Conservation (phyloP, 1,140 invertebrate species). For the Aphaenogaster rudis region DNA sequence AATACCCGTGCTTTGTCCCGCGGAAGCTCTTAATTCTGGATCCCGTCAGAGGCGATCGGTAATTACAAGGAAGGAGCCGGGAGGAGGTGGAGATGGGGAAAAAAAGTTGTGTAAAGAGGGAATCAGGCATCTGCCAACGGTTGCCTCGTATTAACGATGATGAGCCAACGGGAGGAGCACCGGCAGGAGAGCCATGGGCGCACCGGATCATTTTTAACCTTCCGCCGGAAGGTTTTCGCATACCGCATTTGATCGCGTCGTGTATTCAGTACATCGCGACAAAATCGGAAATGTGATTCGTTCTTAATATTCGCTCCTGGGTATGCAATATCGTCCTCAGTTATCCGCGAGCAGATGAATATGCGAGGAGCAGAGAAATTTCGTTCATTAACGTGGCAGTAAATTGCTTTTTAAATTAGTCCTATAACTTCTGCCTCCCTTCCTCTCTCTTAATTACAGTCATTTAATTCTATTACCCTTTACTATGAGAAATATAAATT, state of each 20-base stretch:
- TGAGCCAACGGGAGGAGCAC: slow-evolving; percentile 59
- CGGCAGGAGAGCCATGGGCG: slow-evolving; percentile 23
- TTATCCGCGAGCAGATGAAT: not conserved
- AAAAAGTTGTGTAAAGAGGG: slow-evolving; percentile 59
- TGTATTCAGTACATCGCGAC: not conserved
- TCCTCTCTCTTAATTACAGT: not conserved
- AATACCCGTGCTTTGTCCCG: slow-evolving; percentile 62
- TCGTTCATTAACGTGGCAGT: not conserved
- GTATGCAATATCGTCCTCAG: not conserved
- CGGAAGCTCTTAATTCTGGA: slow-evolving; percentile 68
- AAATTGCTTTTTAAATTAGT: slow-evolving; percentile 37
- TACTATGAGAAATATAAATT: not conserved
- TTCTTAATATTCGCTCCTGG: not conserved
- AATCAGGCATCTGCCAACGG: slow-evolving; percentile 66
- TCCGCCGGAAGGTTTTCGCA: slow-evolving; percentile 13
- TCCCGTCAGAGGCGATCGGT: slow-evolving; percentile 59
- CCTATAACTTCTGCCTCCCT: not conserved
- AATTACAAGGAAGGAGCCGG: slow-evolving; percentile 44
- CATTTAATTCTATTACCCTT: slow-evolving; percentile 19
- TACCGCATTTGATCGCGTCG: not conserved
- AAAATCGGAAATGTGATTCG: not conserved
- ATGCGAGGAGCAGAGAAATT: not conserved
- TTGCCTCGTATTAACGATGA: slow-evolving; percentile 72
- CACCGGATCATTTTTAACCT: slow-evolving; percentile 24
- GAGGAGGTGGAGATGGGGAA: slow-evolving; percentile 36